Evolutionary conservation across 2,888 invertebrate species (phyloP).

Genomic region (Trissoscelio sp.): DNA sequence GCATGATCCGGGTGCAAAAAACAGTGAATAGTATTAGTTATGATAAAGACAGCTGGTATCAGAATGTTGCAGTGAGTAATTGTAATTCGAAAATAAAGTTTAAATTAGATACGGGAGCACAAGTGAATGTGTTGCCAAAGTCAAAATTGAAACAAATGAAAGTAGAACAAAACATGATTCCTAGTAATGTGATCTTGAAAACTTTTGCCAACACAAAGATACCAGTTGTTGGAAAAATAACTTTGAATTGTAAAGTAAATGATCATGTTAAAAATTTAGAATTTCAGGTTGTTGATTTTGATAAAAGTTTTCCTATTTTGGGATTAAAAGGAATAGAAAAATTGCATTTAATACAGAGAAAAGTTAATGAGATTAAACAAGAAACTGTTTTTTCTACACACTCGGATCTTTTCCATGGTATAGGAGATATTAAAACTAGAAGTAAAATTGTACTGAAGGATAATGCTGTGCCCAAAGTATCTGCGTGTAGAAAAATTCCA

Average conservation of each 20-base stretch:
- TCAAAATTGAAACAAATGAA: constrained; percentile 7
- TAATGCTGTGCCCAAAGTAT: constrained; percentile 43
- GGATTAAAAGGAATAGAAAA: constrained; percentile 4
- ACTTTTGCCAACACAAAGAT: constrained; percentile 18
- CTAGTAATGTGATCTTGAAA: constrained; percentile 11
- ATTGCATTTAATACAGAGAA: constrained; percentile 19
- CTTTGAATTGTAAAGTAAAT: constrained; percentile 13
- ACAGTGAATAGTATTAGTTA: constrained; percentile 10
- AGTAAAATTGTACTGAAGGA: constrained; percentile 69
- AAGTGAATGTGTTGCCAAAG: constrained; percentile 3
- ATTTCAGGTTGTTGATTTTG: constrained; percentile 16
- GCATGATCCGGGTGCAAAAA: background rate
- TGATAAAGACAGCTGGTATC: constrained; percentile 14
- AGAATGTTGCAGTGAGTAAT: background rate
- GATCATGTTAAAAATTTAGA: background rate
- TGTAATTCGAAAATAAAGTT: background rate
- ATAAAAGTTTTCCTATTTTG: background rate
- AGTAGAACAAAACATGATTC: background rate
- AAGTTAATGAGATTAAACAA: background rate
- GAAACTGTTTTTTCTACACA: background rate
- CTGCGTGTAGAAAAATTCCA: constrained; percentile 57
- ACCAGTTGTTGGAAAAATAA: constrained; percentile 15
- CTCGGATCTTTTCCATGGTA: constrained; percentile 44
- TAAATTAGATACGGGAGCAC: constrained; percentile 35
- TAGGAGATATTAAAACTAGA: constrained; percentile 59